phyloP scores from a whole-genome alignment of 2,888 invertebrate species.

The Serripes groenlandicus region DNA sequence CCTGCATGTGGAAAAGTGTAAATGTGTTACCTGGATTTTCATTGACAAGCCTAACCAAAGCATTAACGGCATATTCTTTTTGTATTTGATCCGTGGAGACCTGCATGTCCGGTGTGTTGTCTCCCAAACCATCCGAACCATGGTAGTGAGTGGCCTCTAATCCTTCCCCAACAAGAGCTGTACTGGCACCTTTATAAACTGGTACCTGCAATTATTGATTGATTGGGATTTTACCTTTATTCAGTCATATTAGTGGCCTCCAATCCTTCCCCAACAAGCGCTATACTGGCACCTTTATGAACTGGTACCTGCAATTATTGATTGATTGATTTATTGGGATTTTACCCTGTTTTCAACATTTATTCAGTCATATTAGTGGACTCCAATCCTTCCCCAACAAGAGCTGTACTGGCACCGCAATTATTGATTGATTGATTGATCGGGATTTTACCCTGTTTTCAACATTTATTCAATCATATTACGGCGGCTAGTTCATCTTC shows the following conservation, averaged over 20 bases:
- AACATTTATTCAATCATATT: too few species aligned
- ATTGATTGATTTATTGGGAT: too few species aligned
- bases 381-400: too few species aligned
- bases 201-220: too few species aligned
- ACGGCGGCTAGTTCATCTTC: too few species aligned
- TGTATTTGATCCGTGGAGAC: conserved; percentile 71
- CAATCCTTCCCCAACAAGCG: neutral
- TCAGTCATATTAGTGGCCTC: too few species aligned
- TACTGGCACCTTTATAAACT: neutral
- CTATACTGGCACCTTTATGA: neutral
- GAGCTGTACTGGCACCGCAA: too few species aligned
- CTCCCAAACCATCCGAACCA: conserved; percentile 77
- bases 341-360: too few species aligned
- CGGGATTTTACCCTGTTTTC: too few species aligned
- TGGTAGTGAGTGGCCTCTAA: conserved; percentile 55
- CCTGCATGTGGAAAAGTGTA: neutral
- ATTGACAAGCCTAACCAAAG: conserved; percentile 73
- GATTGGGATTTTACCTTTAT: too few species aligned
- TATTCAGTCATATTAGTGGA: too few species aligned
- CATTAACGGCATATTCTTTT: conserved; percentile 75
- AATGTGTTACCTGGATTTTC: conserved; percentile 74
- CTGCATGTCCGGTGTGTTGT: conserved; percentile 66
- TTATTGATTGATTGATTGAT: too few species aligned
- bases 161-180: neutral
- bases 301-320: neutral